phyloP scores from a whole-genome alignment of 2,888 invertebrate genomes.

The Brenthis daphne region DNA sequence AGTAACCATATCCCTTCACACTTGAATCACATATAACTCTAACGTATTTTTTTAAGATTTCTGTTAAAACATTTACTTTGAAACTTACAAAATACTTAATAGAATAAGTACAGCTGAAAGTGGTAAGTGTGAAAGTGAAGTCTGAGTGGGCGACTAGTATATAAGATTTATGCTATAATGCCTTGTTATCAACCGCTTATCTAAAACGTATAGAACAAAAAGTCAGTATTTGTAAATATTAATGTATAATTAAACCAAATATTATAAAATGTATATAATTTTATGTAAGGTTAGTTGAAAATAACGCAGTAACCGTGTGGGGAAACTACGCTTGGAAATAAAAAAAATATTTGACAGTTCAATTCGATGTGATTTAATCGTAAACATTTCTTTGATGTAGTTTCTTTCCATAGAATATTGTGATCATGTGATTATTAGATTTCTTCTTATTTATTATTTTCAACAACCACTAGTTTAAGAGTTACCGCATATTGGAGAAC shows the following conservation, averaged over 20 bases:
- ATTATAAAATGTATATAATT: conserved; percentile 34
- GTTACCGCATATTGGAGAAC: conserved; percentile 7
- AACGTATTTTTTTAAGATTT: not conserved
- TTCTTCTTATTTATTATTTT: conserved; percentile 13
- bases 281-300: conserved; percentile 35
- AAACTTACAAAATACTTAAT: not conserved
- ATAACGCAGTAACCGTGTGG: conserved; percentile 74
- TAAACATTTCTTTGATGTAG: conserved; percentile 70
- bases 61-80: not conserved
- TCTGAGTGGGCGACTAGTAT: conserved; percentile 6
- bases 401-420: conserved; percentile 71
- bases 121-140: not conserved
- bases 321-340: conserved; percentile 81
- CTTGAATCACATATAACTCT: too few relatives aligned
- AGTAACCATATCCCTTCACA: too few relatives aligned
- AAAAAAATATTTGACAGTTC: conserved; percentile 69
- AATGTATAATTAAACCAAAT: conserved; percentile 44
- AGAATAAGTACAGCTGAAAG: not conserved
- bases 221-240: conserved; percentile 65
- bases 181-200: not conserved
- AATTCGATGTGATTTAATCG: conserved; percentile 70
- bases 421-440: conserved; percentile 42
- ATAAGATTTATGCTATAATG: not conserved
- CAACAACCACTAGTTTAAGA: conserved; percentile 14
- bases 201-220: conserved; percentile 26